These are phyloP conservation scores for Agrilus biguttatus DNA, from an alignment of 2,888 invertebrate species.

Conservation along the genomic window DNA sequence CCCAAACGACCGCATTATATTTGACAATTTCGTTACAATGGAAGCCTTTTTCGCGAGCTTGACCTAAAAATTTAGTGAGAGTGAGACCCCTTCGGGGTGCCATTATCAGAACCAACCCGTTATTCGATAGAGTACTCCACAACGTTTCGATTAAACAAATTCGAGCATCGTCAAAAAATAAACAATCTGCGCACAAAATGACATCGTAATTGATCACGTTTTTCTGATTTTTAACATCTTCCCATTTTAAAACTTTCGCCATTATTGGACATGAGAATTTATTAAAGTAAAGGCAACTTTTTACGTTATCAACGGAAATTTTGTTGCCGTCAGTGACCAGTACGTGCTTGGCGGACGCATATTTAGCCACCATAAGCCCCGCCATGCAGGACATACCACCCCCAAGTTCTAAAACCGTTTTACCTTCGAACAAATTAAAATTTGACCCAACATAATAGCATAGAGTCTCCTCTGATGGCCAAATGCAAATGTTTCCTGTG, in stretches of 20 bases:
- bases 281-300: conserved; percentile 50
- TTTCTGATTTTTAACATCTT: conserved; percentile 21
- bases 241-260: conserved; percentile 42
- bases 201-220: conserved; percentile 44
- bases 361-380: conserved; percentile 57
- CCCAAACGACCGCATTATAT: conserved; percentile 54
- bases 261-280: conserved; percentile 38
- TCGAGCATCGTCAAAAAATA: conserved; percentile 63
- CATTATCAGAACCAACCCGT: conserved; percentile 57
- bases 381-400: conserved; percentile 78
- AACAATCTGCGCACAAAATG: conserved; percentile 64
- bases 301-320: conserved; percentile 57
- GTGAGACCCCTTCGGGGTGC: conserved; percentile 63
- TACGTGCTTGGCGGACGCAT: conserved; percentile 46
- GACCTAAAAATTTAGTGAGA: conserved; percentile 49
- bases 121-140: conserved; percentile 42
- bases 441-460: conserved; percentile 54
- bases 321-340: conserved; percentile 68
- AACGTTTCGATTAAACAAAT: conserved; percentile 52
- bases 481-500: conserved; percentile 65
- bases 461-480: conserved; percentile 67
- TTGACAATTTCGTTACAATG: conserved; percentile 39
- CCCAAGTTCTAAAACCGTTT: conserved; percentile 61
- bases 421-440: conserved; percentile 45
- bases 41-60: conserved; percentile 45